phyloP scores from a whole-genome alignment of 2,888 invertebrate genomes.

The Eupithecia exiguata region DNA sequence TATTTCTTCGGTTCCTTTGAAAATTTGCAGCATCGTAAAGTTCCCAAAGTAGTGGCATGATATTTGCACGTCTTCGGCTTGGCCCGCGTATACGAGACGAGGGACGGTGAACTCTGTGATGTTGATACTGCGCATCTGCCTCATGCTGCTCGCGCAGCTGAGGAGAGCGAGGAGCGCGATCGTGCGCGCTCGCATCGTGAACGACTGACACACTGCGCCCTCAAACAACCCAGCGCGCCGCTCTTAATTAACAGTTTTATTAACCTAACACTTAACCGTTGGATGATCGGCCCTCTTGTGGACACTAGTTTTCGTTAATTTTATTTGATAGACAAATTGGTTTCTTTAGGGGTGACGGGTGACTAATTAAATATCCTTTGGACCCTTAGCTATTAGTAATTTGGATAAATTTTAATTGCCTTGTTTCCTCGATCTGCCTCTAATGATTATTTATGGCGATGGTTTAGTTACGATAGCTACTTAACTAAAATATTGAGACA shows the following conservation, averaged over 20 bases:
- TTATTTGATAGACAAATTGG: conserved; percentile 77
- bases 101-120: conserved; percentile 70
- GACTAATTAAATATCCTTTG: conserved; percentile 43
- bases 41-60: conserved; percentile 77
- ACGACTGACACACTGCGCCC: conserved; percentile 70
- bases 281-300: conserved; percentile 62
- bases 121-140: conserved; percentile 59
- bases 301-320: conserved; percentile 60
- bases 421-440: neutral
- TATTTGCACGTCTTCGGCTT: conserved; percentile 66
- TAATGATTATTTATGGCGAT: conserved; percentile 7
- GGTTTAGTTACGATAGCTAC: neutral
- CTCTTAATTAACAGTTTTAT: conserved; percentile 81
- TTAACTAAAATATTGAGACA: neutral
- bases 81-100: conserved; percentile 59
- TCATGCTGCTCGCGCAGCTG: conserved; percentile 38
- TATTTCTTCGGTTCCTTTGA: conserved; percentile 74
- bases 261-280: conserved; percentile 80
- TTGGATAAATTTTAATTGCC: conserved; percentile 19
- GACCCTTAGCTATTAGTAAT: conserved; percentile 26
- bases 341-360: conserved; percentile 62
- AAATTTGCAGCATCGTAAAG: conserved; percentile 76
- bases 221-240: conserved; percentile 55
- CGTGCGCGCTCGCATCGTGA: conserved; percentile 68
- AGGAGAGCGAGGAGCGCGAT: conserved; percentile 53